These are phyloP conservation scores for Smittia aterrima DNA, from an alignment of 2,888 invertebrate species.

Conservation along the genomic window DNA sequence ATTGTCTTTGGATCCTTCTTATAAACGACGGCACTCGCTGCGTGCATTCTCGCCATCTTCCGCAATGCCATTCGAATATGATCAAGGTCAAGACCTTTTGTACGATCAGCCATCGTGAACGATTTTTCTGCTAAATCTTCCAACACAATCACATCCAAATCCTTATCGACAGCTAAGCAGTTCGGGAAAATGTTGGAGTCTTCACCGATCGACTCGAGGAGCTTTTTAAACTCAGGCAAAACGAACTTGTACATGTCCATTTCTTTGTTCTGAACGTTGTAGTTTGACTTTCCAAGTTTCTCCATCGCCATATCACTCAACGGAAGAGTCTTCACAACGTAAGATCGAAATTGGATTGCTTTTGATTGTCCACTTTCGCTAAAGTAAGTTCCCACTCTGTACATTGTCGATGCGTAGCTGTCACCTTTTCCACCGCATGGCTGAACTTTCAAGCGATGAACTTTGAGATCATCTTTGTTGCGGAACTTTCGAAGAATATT, in stretches of 20 bases:
- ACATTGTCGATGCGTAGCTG: conserved; percentile 18
- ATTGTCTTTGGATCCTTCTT: not conserved
- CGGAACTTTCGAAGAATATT: not conserved
- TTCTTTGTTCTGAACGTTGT: conserved; percentile 31
- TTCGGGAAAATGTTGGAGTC: conserved; percentile 6
- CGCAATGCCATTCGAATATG: conserved; percentile 2
- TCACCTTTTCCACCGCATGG: conserved; percentile 36
- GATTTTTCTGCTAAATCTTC: conserved; percentile 21
- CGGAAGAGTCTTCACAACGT: conserved; percentile 30
- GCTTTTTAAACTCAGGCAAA: not conserved
- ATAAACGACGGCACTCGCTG: conserved; percentile 6
- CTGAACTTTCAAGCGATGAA: not conserved
- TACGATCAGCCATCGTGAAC: conserved; percentile 22
- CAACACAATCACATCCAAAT: not conserved
- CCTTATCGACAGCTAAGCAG: not conserved
- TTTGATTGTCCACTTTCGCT: not conserved
- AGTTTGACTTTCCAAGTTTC: not conserved
- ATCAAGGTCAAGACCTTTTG: conserved; percentile 11
- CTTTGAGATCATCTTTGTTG: not conserved
- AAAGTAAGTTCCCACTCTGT: conserved; percentile 7
- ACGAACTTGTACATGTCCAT: conserved; percentile 20
- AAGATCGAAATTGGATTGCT: not conserved
- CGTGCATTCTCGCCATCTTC: conserved; percentile 26
- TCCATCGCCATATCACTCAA: conserved; percentile 19
- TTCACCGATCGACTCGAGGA: not conserved